These are phyloP conservation scores for Hippocampus comes DNA, from an alignment of 2,113 vertebrate species.

Conservation along the genomic window DNA sequence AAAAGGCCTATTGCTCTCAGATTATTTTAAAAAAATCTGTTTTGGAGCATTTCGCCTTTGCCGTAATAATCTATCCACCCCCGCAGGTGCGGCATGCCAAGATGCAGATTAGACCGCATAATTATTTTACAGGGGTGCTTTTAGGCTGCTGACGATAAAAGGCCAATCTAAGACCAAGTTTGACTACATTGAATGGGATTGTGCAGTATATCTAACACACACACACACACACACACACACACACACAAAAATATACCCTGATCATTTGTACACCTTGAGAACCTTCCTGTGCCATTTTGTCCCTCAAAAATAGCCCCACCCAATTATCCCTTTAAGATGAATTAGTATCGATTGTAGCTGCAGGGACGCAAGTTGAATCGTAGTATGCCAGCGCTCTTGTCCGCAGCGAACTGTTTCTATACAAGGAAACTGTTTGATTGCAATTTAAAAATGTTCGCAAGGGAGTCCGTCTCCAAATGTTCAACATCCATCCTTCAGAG, in stretches of 20 bases:
- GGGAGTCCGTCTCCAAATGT: background rate
- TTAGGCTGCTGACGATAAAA: background rate
- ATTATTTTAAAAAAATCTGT: too few relatives aligned
- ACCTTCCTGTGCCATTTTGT: background rate
- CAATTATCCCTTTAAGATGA: background rate
- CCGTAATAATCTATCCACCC: background rate
- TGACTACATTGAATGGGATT: too few relatives aligned
- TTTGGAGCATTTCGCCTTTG: background rate
- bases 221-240: too few relatives aligned
- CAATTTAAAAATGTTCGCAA: background rate
- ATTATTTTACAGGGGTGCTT: background rate
- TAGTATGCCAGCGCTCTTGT: background rate
- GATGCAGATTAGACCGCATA: too few relatives aligned
- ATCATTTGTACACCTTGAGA: too few relatives aligned
- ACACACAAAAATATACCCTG: too few relatives aligned
- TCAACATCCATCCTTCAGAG: background rate
- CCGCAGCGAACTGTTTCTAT: background rate
- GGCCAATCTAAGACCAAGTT: too few relatives aligned
- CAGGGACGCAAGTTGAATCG: background rate
- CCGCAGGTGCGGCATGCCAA: too few relatives aligned
- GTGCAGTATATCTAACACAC: too few relatives aligned
- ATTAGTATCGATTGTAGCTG: background rate
- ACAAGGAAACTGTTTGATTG: background rate
- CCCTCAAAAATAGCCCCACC: background rate
- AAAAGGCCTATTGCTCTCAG: too few relatives aligned